Conservation (phyloP, 2,888 invertebrate genomes). For the Xestia c-nigrum region DNA sequence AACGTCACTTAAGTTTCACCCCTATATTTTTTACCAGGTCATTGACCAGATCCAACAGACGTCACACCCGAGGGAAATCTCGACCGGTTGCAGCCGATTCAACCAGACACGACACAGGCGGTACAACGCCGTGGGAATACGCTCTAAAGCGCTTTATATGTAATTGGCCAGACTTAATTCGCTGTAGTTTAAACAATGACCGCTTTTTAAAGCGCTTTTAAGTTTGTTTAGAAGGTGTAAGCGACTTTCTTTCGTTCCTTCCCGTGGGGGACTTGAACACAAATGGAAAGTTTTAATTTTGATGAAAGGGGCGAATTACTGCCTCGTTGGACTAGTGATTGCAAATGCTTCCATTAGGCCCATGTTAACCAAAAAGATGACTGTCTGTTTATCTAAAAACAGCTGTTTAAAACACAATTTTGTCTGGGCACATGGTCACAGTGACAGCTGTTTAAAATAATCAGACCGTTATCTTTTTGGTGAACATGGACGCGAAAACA, state of each 20-base stretch:
- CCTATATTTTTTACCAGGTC: conserved; percentile 57
- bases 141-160: conserved; percentile 59
- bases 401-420: too few species aligned
- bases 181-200: conserved; percentile 51
- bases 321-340: neutral
- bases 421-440: too few species aligned
- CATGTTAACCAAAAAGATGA: too few species aligned
- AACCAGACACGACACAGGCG: conserved; percentile 63
- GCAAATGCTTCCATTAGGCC: too few species aligned
- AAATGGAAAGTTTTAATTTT: neutral
- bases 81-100: conserved; percentile 57
- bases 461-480: too few species aligned
- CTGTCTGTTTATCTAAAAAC: too few species aligned
- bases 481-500: too few species aligned
- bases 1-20: conserved; percentile 2
- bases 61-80: conserved; percentile 65
- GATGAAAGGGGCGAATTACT: neutral
- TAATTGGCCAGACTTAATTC: conserved; percentile 59
- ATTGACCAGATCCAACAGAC: conserved; percentile 58
- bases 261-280: neutral
- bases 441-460: too few species aligned
- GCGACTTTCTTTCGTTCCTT: neutral
- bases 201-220: conserved; percentile 35
- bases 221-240: conserved; percentile 21
- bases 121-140: conserved; percentile 59